Conservation (phyloP, 2,888 invertebrate genomes). For the Dilophus febrilis region DNA sequence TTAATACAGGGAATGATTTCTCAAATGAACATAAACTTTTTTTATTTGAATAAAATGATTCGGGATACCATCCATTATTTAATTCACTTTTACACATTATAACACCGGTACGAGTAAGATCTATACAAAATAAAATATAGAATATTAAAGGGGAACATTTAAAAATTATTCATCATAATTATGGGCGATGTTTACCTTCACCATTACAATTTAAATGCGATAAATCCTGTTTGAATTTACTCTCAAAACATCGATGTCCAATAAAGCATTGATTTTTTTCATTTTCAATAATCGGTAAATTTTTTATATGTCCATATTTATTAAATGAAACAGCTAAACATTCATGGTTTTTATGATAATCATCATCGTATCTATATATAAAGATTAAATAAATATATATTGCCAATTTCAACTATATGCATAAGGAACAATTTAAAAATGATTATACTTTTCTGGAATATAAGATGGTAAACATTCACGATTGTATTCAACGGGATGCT, state of each 20-base stretch:
- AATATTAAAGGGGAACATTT: no score
- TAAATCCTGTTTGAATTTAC: constrained; percentile 16
- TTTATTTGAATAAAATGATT: constrained; percentile 44
- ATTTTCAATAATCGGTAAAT: not conserved
- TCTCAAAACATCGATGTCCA: constrained; percentile 38
- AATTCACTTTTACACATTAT: constrained; percentile 45
- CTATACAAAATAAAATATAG: not conserved
- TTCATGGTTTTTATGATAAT: no score
- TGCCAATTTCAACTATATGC: no score
- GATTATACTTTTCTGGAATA: constrained; percentile 31
- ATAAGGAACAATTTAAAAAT: no score
- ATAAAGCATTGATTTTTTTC: constrained; percentile 28
- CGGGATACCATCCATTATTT: constrained; percentile 49
- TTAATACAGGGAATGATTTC: constrained; percentile 13
- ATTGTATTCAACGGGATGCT: constrained; percentile 37
- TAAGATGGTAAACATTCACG: constrained; percentile 49
- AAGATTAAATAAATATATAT: no score
- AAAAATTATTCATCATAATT: no score
- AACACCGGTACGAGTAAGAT: constrained; percentile 38
- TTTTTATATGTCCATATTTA: constrained; percentile 30
- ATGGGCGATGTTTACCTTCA: constrained; percentile 1
- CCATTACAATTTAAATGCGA: constrained; percentile 1
- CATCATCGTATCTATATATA: no score
- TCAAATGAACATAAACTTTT: constrained; percentile 30
- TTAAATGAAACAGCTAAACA: constrained; percentile 48